Base-by-base conservation (phyloP, 2,113 vertebrate genomes). In the Ginglymostoma cirratum region DNA sequence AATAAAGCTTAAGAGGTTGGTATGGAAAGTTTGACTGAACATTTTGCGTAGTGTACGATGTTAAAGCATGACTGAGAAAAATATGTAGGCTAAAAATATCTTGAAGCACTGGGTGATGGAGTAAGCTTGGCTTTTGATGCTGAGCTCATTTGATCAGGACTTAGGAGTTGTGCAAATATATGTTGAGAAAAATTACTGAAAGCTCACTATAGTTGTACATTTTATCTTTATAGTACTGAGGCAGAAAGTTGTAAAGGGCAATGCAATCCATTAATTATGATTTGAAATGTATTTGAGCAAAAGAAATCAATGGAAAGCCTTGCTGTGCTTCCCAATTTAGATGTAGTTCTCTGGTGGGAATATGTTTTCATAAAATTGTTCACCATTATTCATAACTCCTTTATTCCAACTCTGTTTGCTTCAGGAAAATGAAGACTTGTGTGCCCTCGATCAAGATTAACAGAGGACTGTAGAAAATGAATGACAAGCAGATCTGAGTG, bases 351-450 rank as follows among this genome's bases (percentile, higher is more conserved):
- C 42, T 80, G 76, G 12, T 80, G 34, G n/a, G n/a, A 80, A 42
- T 42, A 42, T 80, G 14, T 17, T 83, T 42, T 42, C 80, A 45
- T 42, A 83, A 83, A 83, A 69, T 38, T 94, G 24, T 24, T 23
- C 34, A 94, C 34, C 1, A 69, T 94, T 94, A 94, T 23, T 48
- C 42, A 70, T 72, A 70, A 72, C 72, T 52, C 27, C 4, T 72
- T 72, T 42, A 30, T 38, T 70, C 38, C 5, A 69, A 72, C 15
- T 94, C 48, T 90, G 38, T 94, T 70, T 72, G 48, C 27, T 95
- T 38, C 69, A 95, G 94, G 94, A 95, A 52, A 95, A 95, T 95
- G 94, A 95, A 72, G 94, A 95, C 70, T 72, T 95, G 94, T 95
- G 94, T 8, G 94, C 94, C 42, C 94, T 95, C 15, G 94, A 95